Conservation (phyloP, 1,140 invertebrate species). For the Nebria ingens region DNA sequence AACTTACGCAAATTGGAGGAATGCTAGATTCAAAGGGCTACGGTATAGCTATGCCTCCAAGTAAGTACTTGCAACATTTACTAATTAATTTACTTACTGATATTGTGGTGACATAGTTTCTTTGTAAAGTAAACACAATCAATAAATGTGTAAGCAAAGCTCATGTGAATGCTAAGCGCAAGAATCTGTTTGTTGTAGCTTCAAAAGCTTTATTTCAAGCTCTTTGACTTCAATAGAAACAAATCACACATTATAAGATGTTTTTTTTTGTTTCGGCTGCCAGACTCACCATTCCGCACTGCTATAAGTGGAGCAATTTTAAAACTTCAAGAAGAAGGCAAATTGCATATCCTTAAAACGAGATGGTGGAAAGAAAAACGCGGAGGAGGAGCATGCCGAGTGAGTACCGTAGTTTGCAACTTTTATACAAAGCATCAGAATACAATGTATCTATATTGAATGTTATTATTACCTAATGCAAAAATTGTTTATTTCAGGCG, state of each 20-base stretch:
- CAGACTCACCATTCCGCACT: constrained; percentile 77
- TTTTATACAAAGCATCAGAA: neutral
- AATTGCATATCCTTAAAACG: constrained; percentile 82
- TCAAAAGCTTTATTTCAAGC: no score
- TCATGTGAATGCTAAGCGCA: no score
- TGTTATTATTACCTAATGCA: neutral
- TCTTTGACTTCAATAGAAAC: no score
- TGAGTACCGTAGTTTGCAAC: no score
- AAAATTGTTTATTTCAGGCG: neutral
- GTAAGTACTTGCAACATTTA: constrained; percentile 42
- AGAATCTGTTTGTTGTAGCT: no score
- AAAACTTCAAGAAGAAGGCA: constrained; percentile 86
- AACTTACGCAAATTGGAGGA: constrained; percentile 80
- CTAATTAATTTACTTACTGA: neutral
- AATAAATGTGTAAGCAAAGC: no score
- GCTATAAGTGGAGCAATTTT: constrained; percentile 81
- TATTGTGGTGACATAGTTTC: no score
- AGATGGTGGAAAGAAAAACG: constrained; percentile 93
- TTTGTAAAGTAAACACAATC: no score
- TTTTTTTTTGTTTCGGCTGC: constrained; percentile 12
- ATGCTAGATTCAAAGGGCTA: constrained; percentile 88
- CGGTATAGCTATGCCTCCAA: constrained; percentile 85
- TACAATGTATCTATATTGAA: neutral
- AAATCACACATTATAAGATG: no score
- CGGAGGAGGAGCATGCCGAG: constrained; percentile 69